These are phyloP conservation scores for Amitus sp. DNA, from an alignment of 2,888 invertebrate species.

Conservation along the genomic window DNA sequence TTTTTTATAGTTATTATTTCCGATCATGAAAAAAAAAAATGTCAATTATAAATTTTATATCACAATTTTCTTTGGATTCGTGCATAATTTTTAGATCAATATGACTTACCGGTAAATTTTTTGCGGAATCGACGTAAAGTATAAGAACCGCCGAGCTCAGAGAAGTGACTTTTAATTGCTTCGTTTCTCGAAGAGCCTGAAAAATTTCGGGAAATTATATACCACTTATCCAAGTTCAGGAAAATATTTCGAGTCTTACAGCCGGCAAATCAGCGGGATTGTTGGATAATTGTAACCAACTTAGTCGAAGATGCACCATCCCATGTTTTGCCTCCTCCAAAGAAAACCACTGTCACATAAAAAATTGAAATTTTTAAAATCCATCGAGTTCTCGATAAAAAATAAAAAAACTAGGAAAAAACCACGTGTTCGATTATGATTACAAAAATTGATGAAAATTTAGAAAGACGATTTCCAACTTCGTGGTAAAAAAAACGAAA, in stretches of 20 bases:
- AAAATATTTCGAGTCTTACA: constrained; percentile 68
- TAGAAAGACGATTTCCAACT: too few relatives aligned
- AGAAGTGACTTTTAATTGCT: constrained; percentile 77
- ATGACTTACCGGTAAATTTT: constrained; percentile 80
- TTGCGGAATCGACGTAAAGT: constrained; percentile 92
- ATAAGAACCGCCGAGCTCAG: constrained; percentile 83
- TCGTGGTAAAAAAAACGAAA: too few relatives aligned
- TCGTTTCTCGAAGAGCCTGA: constrained; percentile 80
- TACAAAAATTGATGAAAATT: too few relatives aligned
- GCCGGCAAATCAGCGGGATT: constrained; percentile 78
- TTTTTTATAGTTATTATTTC: too few relatives aligned
- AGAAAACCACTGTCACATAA: constrained; percentile 84
- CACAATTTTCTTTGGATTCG: too few relatives aligned
- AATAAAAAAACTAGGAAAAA: too few relatives aligned
- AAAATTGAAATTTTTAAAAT: too few relatives aligned
- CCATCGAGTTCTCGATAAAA: too few relatives aligned
- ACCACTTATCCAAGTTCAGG: background rate
- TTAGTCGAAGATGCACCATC: constrained; percentile 87
- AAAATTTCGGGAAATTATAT: constrained; percentile 28
- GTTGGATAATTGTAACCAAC: constrained; percentile 86
- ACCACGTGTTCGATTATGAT: too few relatives aligned
- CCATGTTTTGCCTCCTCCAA: constrained; percentile 96
- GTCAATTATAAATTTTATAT: too few relatives aligned
- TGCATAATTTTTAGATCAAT: too few relatives aligned
- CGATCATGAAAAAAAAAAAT: too few relatives aligned